Evolutionary conservation across 2,113 vertebrate species (phyloP).

Genomic region (Pristiophorus japonicus): DNA sequence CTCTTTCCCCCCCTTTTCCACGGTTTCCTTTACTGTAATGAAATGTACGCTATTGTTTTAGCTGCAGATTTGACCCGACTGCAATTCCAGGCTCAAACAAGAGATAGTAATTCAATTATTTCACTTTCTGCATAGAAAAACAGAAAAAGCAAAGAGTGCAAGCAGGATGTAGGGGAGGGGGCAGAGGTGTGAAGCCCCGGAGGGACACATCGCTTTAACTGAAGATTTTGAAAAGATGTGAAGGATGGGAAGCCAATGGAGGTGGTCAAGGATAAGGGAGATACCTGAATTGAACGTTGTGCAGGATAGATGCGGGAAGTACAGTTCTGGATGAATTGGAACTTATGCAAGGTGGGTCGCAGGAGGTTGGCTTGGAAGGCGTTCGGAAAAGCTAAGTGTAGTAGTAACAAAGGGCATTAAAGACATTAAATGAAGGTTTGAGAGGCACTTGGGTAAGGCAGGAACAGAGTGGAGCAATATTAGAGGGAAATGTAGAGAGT

Average conservation of each 20-base stretch:
- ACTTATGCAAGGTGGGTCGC: not conserved
- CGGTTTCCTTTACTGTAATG: no score
- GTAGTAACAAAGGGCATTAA: not conserved
- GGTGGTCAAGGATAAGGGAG: no score
- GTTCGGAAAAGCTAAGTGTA: not conserved
- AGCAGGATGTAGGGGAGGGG: not conserved
- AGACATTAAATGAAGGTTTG: not conserved
- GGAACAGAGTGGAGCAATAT: not conserved
- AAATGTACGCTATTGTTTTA: no score
- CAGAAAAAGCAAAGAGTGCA: not conserved
- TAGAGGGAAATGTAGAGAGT: not conserved
- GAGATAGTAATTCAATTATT: not conserved
- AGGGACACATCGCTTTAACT: no score
- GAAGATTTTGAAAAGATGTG: not conserved
- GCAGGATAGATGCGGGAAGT: not conserved
- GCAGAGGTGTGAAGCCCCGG: not conserved
- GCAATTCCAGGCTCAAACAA: no score
- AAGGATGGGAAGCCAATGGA: not conserved
- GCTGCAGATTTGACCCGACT: no score
- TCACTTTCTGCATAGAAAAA: not conserved
- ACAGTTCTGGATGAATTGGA: not conserved
- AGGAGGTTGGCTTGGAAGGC: not conserved
- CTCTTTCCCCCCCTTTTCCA: no score
- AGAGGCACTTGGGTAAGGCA: not conserved
- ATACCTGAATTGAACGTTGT: no score